Evolutionary conservation across 1,140 invertebrate species (phyloP), one percentile per base, ranked within the genome.

Genomic region (Megalopta genalis): DNA sequence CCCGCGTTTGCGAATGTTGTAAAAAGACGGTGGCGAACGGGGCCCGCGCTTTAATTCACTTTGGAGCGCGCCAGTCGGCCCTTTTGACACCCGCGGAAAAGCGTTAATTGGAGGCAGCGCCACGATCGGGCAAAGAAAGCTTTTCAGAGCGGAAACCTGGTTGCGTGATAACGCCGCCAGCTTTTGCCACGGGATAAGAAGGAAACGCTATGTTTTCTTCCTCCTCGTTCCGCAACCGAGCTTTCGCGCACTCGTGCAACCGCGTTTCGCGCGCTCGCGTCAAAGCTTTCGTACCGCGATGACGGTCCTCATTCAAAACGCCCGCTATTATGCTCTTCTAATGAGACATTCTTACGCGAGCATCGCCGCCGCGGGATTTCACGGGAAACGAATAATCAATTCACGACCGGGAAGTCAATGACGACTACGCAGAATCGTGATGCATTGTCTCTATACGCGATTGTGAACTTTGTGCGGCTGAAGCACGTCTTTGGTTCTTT

Each of bases 71-170:
- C 49, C 49, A 68, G 66, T 70, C 89, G 89, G 87, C 67, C 70
- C 83, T 88, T 90, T 91, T 91, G 88, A 90, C 77, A 78, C 63
- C 80, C 75, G 81, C 75, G 79, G 82, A 82, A 54, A 88, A 87
- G 87, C 89, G 90, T 92, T 92, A 92, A 92, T 92, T 92, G 90
- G 88, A 91, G 89, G 86, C 85, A 77, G 83, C 78, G 82, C 78
- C 83, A 83, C 81, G 87, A 89, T 90, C 88, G 79, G 70, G 87
- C 80, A 84, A 90, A 86, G 84, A 81, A 85, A 86, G 78, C 84
- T 75, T 84, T 82, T 84, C 76, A 89, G 85, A 86, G 83, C 78
- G 39, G 37, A 65, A 84, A 60, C 75, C 81, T 75, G 16, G n/a
- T 18, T 72, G 77, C 70, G 83, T 37, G 82, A 88, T 86, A 85